A percentile compares a stretch with the other conserved stretches of the same genome.
Evolutionary conservation across 2,888 invertebrate species (phyloP).

Genomic region (Willowsia nigromaculata): DNA sequence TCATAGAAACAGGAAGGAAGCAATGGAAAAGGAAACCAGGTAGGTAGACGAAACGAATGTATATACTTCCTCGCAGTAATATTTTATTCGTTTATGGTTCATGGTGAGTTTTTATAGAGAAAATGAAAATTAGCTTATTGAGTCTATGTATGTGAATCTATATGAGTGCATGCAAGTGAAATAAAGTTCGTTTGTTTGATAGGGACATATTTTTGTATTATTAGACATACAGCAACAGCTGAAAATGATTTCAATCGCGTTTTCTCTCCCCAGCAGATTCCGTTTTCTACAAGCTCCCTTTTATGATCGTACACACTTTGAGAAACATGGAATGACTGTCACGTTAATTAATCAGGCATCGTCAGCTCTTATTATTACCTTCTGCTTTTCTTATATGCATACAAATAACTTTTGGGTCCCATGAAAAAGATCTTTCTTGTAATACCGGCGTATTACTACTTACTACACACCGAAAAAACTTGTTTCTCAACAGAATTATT

Average conservation of each 20-base stretch:
- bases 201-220: too few relatives aligned
- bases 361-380: constrained; percentile 28
- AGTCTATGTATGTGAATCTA: too few relatives aligned
- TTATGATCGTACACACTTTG: constrained; percentile 36
- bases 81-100: not conserved
- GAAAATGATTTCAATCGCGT: not conserved
- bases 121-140: too few relatives aligned
- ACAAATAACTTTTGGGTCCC: too few relatives aligned
- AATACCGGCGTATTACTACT: too few relatives aligned
- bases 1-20: not conserved
- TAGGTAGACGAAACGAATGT: too few relatives aligned
- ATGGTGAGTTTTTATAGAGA: not conserved
- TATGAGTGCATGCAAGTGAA: too few relatives aligned
- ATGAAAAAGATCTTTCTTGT: too few relatives aligned
- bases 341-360: constrained; percentile 68
- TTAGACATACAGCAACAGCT: constrained; percentile 5
- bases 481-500: too few relatives aligned
- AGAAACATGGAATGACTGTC: constrained; percentile 64
- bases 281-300: not conserved
- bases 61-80: too few relatives aligned
- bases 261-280: not conserved
- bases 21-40: not conserved
- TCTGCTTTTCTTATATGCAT: not conserved
- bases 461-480: too few relatives aligned
- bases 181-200: too few relatives aligned